Percentiles rank a stretch among this genome's conserved stretches.
These are phyloP conservation scores for Trematocara nigrifrons DNA, from an alignment of 2,113 vertebrate species.

Conservation along the genomic window DNA sequence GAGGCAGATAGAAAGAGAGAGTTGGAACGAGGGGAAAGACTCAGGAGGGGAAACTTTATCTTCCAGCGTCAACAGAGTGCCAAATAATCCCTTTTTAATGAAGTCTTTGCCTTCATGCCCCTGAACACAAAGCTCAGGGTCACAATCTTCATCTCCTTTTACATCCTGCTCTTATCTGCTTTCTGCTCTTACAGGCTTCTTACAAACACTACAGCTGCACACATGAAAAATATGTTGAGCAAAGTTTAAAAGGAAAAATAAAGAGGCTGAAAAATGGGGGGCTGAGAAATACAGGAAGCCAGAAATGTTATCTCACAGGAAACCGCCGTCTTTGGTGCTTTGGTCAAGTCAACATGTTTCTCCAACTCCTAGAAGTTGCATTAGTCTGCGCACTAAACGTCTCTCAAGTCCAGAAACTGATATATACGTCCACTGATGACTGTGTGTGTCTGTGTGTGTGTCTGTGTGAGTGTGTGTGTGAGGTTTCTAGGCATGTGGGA, in stretches of 20 bases:
- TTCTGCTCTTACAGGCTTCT: background rate
- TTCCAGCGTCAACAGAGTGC: background rate
- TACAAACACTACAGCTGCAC: background rate
- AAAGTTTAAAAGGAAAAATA: background rate
- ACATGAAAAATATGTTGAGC: background rate
- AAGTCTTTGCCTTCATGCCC: conserved; percentile 2
- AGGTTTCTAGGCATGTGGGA: background rate
- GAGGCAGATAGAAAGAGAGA: background rate
- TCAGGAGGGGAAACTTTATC: conserved; percentile 8
- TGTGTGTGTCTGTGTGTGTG: background rate
- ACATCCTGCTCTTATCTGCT: background rate
- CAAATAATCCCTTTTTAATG: conserved; percentile 62
- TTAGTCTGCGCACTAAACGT: background rate
- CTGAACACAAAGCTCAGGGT: background rate
- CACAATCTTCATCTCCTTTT: background rate
- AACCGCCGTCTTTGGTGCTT: fast-evolving
- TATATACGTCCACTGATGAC: background rate
- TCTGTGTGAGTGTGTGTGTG: fast-evolving
- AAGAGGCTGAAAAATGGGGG: background rate
- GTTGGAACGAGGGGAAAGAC: background rate
- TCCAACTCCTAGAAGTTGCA: background rate
- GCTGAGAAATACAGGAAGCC: background rate
- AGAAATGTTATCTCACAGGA: background rate
- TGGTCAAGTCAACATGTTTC: too few relatives aligned
- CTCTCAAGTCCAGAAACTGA: background rate